Evolutionary conservation across 2,888 invertebrate species (phyloP).

Genomic region (Penaeus monodon): DNA sequence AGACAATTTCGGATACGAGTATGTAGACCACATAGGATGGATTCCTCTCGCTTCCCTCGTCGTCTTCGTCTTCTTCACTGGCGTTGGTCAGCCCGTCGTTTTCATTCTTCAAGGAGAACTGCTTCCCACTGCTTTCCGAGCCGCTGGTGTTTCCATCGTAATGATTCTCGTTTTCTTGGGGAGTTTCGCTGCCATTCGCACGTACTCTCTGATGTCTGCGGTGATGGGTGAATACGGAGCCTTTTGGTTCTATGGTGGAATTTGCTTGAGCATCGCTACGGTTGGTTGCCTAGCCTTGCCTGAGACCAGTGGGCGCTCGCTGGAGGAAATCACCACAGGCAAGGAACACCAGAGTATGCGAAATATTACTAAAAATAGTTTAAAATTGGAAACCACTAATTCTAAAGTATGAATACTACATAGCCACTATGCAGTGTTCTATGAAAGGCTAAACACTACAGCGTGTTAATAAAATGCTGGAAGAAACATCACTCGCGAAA

Average conservation of each 20-base stretch:
- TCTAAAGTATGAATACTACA: too few relatives aligned
- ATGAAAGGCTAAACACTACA: too few relatives aligned
- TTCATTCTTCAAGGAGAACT: slow-evolving; percentile 42
- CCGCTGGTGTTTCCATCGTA: slow-evolving; percentile 31
- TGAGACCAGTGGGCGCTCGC: slow-evolving; percentile 31
- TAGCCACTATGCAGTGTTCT: too few relatives aligned
- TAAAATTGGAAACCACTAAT: too few relatives aligned
- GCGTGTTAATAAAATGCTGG: too few relatives aligned
- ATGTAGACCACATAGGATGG: slow-evolving; percentile 12
- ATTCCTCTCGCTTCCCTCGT: slow-evolving; percentile 34
- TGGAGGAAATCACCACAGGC: slow-evolving; percentile 34
- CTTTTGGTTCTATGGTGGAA: slow-evolving; percentile 33
- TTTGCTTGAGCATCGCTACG: slow-evolving; percentile 16
- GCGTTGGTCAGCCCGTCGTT: slow-evolving; percentile 13
- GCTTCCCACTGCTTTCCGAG: slow-evolving; percentile 39
- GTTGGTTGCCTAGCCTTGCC: slow-evolving; percentile 22
- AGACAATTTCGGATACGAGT: background rate
- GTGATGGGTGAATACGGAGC: slow-evolving; percentile 22
- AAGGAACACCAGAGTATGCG: background rate
- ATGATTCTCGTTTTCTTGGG: slow-evolving; percentile 21
- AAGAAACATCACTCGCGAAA: too few relatives aligned
- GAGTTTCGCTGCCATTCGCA: slow-evolving; percentile 10
- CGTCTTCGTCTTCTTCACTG: slow-evolving; percentile 26
- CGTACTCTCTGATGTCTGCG: slow-evolving; percentile 25
- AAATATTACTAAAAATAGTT: background rate